Evolutionary conservation across 2,797 vertebrate species (phyloP), one percentile per base, ranked within the genome.

Genomic region (Hozukius guyotensis): DNA sequence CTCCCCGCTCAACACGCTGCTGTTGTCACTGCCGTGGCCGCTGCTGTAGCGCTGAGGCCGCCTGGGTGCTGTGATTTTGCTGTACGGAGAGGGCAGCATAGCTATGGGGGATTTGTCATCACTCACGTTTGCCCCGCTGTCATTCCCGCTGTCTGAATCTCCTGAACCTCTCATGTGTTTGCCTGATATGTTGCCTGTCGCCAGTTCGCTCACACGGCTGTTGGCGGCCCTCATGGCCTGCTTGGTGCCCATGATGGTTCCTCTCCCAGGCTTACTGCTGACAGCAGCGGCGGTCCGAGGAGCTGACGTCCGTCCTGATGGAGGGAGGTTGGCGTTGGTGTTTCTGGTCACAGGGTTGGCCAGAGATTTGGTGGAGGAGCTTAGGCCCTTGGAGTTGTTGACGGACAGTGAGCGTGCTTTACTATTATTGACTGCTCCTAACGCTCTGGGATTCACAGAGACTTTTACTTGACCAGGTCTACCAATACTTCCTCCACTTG

Each of bases 181-280:
- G 87, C 96, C 92, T 1, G 96, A 94, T 52, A 90, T 72, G 91
- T 94, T 86, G 0, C 97, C 92, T 0, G 96, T 97, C 2, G 96
- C 97, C 90, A 99, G 94, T 92, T 99, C 98, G 0, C 97, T 97
- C 29, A 99, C 98, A 0, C 98, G 96, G 86, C 97, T 98, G 89
- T 99, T 98, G 78, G 99, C 97, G 0, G 98, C 99, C 90, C 98
- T 95, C 31, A 99, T 96, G 0, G 98, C 98, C 94, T 99, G 98
- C 89, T 98, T 99, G 62, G 99, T 98, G 65, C 98, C 98, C 98
- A 99, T 99, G 69, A 99, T 96, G 67, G 98, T 99, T 20, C 98
- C 97, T 68, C 97, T 96, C 49, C 96, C 96, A 0, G 97, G 95
- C 83, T 98, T 99, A 81, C 90, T 69, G 3, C 83, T 93, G 2